Base-by-base conservation (phyloP, 2,888 invertebrate species). In the Philereme vetulata region DNA sequence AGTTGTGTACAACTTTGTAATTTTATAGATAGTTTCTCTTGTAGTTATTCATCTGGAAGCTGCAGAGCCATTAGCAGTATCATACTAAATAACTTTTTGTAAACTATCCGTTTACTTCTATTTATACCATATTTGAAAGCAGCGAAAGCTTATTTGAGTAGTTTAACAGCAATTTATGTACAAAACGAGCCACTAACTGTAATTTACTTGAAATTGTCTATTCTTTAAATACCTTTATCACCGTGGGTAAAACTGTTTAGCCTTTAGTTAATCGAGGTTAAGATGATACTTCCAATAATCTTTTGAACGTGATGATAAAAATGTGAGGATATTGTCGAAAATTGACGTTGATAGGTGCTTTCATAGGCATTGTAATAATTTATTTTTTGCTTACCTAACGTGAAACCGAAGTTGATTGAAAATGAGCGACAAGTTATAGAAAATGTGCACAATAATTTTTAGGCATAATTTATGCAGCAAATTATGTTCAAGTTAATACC, bases 71-170 rank as follows among this genome's bases (percentile, higher is more conserved):
- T 76, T 76, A 77, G 66, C 69, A 64, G 67, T 77, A 77, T 78
- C 73, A 73, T 55, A 66, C 63, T 64, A 71, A 73, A 74, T 66
- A 69, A 71, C 70, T 78, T 77, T 80, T 80, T 78, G 73, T 48
- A 60, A 51, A 62, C 71, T 75, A 77, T 77, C 71, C 74, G 76
- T 75, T 6, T 40, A 68, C 71, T 63, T 70, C 70, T 72, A 74
- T 60, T 60, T 60, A 56, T 43, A 69, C 67, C 66, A 64, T 70
- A 71, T 80, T 81, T 68, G 75, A 76, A 78, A 76, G 72, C 65
- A 77, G 83, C 74, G 81, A 86, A 87, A 86, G 82, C 79, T 75
- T 72, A 80, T 60, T 61, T 47, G 49, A 47, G 72, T 68, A 75
- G 67, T 74, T 79, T 75, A 72, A 74, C 74, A 66, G 66, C 60